Evolutionary conservation across 2,888 invertebrate species (phyloP).

Genomic region (Macrosoma leucophasiata): DNA sequence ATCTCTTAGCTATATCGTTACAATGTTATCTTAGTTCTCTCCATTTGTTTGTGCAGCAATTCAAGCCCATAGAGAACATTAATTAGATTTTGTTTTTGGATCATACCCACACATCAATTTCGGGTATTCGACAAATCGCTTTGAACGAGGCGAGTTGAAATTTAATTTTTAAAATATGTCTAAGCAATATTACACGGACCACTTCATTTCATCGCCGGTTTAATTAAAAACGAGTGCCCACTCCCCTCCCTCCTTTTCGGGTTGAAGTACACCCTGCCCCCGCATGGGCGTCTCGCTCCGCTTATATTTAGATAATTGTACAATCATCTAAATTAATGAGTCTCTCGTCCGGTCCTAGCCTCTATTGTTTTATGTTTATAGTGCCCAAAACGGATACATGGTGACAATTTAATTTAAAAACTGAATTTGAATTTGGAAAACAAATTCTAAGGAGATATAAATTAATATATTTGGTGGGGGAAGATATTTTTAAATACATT

Average conservation of each 20-base stretch:
- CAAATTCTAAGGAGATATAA: too few relatives aligned
- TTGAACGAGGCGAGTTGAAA: conserved; percentile 33
- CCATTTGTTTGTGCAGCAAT: too few relatives aligned
- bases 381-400: conserved; percentile 52
- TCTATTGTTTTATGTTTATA: conserved; percentile 67
- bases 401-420: conserved; percentile 57
- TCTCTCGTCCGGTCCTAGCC: conserved; percentile 70
- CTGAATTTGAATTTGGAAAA: too few relatives aligned
- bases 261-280: conserved; percentile 62
- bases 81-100: too few relatives aligned
- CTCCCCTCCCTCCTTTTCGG: conserved; percentile 69
- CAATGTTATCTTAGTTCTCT: too few relatives aligned
- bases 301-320: conserved; percentile 77
- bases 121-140: too few relatives aligned
- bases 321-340: conserved; percentile 77
- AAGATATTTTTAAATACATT: too few relatives aligned
- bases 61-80: too few relatives aligned
- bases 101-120: too few relatives aligned
- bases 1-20: too few relatives aligned
- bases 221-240: conserved; percentile 76
- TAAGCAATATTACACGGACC: conserved; percentile 75
- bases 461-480: conserved; percentile 13
- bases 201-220: conserved; percentile 75
- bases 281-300: conserved; percentile 68
- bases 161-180: conserved; percentile 75